Evolutionary conservation across 2,797 vertebrate species (phyloP).

Genomic region (Phylloscopus collybita): DNA sequence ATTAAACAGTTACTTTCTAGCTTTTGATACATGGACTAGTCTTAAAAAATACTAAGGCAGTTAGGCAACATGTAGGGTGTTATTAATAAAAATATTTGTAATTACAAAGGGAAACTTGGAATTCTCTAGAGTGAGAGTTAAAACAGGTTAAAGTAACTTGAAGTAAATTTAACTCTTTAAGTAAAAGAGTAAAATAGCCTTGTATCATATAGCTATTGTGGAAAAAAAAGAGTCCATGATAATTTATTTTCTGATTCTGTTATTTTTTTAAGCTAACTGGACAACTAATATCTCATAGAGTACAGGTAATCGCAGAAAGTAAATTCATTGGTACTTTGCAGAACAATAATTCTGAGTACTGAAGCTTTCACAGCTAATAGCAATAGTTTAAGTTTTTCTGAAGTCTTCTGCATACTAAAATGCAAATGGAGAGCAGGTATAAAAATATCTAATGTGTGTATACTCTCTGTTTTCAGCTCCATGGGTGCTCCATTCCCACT

Average conservation of each 20-base stretch:
- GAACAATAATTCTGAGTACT: not conserved
- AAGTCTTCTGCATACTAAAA: not conserved
- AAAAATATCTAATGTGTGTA: not conserved
- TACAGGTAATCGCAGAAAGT: not conserved
- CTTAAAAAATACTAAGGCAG: not conserved
- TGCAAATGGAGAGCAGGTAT: not conserved
- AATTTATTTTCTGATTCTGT: not conserved
- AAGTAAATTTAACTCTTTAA: not conserved
- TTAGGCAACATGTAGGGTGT: not conserved
- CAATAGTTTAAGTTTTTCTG: not conserved
- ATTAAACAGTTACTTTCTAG: not conserved
- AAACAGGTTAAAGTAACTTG: not conserved
- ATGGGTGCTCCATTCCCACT: slow-evolving; percentile 71
- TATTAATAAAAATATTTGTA: not conserved
- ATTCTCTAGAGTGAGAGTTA: not conserved
- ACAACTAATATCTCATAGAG: not conserved
- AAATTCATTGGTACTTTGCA: not conserved
- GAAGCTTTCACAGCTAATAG: not conserved
- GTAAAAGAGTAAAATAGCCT: not conserved
- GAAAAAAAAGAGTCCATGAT: not conserved
- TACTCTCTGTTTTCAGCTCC: slow-evolving; percentile 66
- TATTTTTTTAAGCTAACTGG: not conserved
- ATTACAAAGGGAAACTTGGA: not conserved
- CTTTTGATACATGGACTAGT: not conserved
- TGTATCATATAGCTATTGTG: not conserved